Base-by-base conservation (phyloP, 35 echinoderm and acorn worm species). In the Stichopus chloronotus region DNA sequence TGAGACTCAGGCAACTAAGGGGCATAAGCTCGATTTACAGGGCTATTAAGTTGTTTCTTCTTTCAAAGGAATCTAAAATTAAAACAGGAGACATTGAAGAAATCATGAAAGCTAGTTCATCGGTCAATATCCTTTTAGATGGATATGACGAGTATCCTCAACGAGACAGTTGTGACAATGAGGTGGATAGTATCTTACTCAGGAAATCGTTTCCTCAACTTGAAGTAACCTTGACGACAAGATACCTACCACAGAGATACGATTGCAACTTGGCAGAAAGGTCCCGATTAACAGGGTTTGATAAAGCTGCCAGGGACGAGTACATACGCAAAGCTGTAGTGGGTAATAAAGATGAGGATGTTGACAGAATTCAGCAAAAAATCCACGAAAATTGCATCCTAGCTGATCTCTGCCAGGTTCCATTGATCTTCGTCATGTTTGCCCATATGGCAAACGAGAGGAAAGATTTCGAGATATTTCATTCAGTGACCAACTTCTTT, bases 121-220 rank as follows among this genome's bases (percentile, higher is more conserved):
- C 79, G 11, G 79, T 82, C 55, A 53, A 53, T 11, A 56, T 82
- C 4, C 21, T 82, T 56, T 17, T 82, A 30, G 79, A 82, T 82
- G 79, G 79, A 82, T 82, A 82, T 56, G 79, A 82, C 55, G 79
- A 82, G 16, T 82, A 82, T 82, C 79, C 79, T 0, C n/a, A 82
- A 19, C 21, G 55, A 17, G 6, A 53, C 55, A 82, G 14, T 17
- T 25, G 52, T 11, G 79, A 82, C 6, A 82, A 9, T 82, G 79
- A 4, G 13, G 21, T 82, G 5, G 8, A 82, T 10, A 82, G 22
- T 6, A 82, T 82, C n/a, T 12, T 82, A 19, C 0, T 53, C 10
- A 4, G 0, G 25, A 30, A 5, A 9, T 82, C 52, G 21, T 56
- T 79, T 79, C 19, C 6, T 23, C n/a, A 23, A n/a, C n/a, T 23